Evolutionary conservation across 2,888 invertebrate genomes (phyloP).

Genomic region (Cheilosia urbana): DNA sequence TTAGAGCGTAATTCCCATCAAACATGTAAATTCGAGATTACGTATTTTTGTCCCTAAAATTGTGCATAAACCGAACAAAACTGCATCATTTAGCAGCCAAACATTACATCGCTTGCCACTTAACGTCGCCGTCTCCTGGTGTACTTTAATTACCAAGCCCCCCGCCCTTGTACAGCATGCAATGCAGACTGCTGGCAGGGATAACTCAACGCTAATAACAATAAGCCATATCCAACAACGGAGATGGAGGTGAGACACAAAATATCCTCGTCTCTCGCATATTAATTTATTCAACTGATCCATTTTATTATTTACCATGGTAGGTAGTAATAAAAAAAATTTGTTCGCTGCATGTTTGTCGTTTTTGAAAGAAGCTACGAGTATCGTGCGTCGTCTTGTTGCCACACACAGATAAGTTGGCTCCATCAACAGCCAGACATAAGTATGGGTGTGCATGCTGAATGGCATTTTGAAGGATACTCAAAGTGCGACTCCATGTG

Average conservation of each 20-base stretch:
- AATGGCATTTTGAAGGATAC: conserved; percentile 48
- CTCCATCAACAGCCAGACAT: not conserved
- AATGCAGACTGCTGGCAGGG: conserved; percentile 31
- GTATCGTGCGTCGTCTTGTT: not conserved
- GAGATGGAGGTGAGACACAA: conserved; percentile 41
- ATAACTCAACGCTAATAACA: conserved; percentile 57
- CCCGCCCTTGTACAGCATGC: not conserved
- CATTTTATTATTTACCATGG: conserved; percentile 56
- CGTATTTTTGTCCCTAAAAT: not conserved
- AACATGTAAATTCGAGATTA: conserved; percentile 17
- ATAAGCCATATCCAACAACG: conserved; percentile 37
- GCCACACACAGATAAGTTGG: conserved; percentile 25
- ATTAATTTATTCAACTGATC: conserved; percentile 56
- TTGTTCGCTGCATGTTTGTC: conserved; percentile 18
- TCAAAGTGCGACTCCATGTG: conserved; percentile 28
- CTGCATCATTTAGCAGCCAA: conserved; percentile 1
- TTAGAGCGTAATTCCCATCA: conserved; percentile 6
- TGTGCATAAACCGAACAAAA: not conserved
- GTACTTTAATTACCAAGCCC: conserved; percentile 34
- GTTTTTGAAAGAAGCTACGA: not conserved
- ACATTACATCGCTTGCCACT: conserved; percentile 8
- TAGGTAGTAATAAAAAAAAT: conserved; percentile 27
- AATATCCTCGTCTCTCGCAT: conserved; percentile 38
- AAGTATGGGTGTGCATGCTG: conserved; percentile 28
- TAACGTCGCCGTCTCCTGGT: conserved; percentile 8